phyloP scores from a whole-genome alignment of 2,113 vertebrate species.

The Periophthalmus modestus region DNA sequence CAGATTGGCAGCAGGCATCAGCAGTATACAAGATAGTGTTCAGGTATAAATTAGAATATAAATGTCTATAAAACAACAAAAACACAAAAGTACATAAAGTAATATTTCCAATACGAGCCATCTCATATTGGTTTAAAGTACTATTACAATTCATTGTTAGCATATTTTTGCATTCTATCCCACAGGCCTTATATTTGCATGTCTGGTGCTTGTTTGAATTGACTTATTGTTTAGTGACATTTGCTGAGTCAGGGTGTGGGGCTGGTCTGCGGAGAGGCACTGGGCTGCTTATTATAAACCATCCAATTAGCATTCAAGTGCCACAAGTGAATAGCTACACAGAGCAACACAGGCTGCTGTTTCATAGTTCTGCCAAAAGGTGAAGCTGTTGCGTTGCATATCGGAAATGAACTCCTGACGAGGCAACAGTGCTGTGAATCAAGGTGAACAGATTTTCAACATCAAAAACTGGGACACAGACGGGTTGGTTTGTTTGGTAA shows the following conservation, averaged over 20 bases:
- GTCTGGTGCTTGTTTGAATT: background rate
- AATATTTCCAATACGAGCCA: no score
- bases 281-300: constrained; percentile 10
- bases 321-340: no score
- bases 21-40: no score
- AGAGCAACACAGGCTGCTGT: background rate
- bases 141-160: background rate
- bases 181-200: background rate
- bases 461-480: no score
- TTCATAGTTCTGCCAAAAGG: constrained; percentile 26
- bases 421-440: no score
- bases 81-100: no score
- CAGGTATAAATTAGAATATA: no score
- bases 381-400: constrained; percentile 22
- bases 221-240: background rate
- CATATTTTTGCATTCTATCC: background rate
- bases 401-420: no score
- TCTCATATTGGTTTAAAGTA: background rate
- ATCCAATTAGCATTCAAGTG: constrained; percentile 10
- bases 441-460: no score
- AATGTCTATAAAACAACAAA: no score
- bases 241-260: constrained; percentile 2
- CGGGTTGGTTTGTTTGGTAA: no score
- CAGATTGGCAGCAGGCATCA: no score
- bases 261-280: background rate